phyloP scores from a whole-genome alignment of 2,797 vertebrate genomes.

The Molossus alvarezi region DNA sequence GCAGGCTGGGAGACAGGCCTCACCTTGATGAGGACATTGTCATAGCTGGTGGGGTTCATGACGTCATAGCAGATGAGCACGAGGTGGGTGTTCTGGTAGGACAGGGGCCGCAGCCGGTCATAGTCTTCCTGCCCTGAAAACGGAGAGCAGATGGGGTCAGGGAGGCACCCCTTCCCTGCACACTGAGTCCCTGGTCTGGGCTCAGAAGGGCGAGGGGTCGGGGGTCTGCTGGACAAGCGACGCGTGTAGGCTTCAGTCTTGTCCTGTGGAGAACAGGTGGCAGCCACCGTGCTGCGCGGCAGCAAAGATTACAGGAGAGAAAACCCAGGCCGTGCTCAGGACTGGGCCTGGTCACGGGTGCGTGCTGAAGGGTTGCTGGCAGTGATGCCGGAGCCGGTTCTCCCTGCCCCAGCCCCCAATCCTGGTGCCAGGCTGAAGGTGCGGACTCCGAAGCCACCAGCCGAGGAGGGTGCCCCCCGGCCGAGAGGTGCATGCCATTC shows the following conservation, averaged over 20 bases:
- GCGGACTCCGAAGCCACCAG: background rate
- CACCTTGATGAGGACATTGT: slow-evolving; percentile 98
- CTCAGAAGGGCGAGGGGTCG: background rate
- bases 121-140: slow-evolving; percentile 98
- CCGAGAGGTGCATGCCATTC: background rate
- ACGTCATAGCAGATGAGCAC: slow-evolving; percentile 98
- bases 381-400: accelerated
- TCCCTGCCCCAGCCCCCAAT: background rate
- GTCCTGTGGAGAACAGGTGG: background rate
- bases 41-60: slow-evolving; percentile 97
- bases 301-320: accelerated
- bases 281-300: accelerated
- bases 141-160: background rate
- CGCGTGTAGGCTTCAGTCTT: background rate
- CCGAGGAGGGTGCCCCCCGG: background rate
- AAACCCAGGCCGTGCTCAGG: background rate
- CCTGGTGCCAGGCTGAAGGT: background rate
- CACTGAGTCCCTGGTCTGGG: background rate
- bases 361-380: background rate
- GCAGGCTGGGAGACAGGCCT: background rate
- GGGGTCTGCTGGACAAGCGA: background rate
- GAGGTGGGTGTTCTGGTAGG: slow-evolving; percentile 96
- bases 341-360: background rate
- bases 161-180: background rate
- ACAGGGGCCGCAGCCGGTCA: slow-evolving; percentile 96